A percentile compares a stretch with the other conserved stretches of the same genome.
phyloP scores from a whole-genome alignment of 2,113 vertebrate species.

The Rhineura floridana region DNA sequence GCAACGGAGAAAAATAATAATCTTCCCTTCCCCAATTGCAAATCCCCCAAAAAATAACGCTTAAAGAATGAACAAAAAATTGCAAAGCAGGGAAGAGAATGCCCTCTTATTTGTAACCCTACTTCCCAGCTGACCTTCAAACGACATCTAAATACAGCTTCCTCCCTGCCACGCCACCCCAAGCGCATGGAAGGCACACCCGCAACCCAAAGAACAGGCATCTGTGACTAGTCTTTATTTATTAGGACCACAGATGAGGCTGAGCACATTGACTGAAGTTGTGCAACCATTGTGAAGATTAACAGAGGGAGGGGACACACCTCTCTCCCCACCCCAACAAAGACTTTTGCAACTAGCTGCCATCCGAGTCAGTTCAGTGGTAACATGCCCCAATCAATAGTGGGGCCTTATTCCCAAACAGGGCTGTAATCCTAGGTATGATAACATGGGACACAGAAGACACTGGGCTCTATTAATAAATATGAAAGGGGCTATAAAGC shows the following conservation, averaged over 20 bases:
- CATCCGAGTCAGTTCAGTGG: neutral
- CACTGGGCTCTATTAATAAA: neutral
- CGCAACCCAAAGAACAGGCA: neutral
- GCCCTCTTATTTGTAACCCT: neutral
- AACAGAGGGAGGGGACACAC: neutral
- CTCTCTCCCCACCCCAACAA: too few species aligned
- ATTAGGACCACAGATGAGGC: too few species aligned
- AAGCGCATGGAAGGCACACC: neutral
- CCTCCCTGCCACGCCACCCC: neutral
- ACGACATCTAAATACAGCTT: constrained; percentile 1
- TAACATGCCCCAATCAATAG: neutral
- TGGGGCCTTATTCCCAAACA: neutral
- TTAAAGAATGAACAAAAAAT: neutral
- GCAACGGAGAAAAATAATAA: neutral
- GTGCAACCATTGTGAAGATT: neutral
- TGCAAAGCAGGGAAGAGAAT: too few species aligned
- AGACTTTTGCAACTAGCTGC: neutral
- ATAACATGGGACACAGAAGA: neutral
- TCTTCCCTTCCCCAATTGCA: neutral
- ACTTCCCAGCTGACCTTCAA: constrained; percentile 57
- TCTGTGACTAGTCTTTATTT: neutral
- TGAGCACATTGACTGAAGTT: neutral
- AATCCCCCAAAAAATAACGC: neutral
- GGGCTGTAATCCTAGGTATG: neutral
- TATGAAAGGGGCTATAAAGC: neutral